These are phyloP conservation scores for Antigone vipio DNA, from an alignment of 2,113 vertebrate species.

Conservation along the genomic window DNA sequence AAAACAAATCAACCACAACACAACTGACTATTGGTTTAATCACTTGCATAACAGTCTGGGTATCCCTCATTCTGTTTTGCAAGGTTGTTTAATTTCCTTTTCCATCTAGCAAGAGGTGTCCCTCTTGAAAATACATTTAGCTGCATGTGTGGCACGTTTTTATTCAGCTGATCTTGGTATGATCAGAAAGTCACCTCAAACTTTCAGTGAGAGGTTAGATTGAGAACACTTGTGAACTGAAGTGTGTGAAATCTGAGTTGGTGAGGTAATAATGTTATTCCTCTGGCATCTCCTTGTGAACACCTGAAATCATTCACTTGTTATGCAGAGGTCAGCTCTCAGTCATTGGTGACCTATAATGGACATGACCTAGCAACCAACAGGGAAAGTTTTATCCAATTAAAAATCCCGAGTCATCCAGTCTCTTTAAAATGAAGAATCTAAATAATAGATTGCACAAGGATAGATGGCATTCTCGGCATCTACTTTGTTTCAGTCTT, in stretches of 20 bases:
- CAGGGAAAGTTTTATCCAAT: constrained; percentile 9
- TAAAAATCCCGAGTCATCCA: constrained; percentile 26
- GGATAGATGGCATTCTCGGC: constrained; percentile 31
- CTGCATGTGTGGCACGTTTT: neutral
- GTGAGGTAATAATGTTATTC: neutral
- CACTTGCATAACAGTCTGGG: neutral
- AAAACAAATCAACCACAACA: neutral
- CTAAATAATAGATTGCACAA: constrained; percentile 50
- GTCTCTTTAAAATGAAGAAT: constrained; percentile 17
- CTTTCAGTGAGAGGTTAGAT: neutral
- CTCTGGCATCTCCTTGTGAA: neutral
- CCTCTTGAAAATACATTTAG: neutral
- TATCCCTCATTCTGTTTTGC: neutral
- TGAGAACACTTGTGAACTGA: neutral
- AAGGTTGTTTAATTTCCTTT: neutral
- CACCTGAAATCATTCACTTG: neutral
- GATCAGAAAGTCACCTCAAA: neutral
- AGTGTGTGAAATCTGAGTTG: neutral
- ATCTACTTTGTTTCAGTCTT: constrained; percentile 40
- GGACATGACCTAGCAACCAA: neutral
- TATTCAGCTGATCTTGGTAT: neutral
- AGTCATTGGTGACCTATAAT: neutral
- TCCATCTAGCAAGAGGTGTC: neutral
- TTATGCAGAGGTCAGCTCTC: neutral
- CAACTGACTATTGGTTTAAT: neutral